A percentile compares a stretch with the other conserved stretches of the same genome.
These are phyloP conservation scores for Dendrocincla tyrannina DNA, from an alignment of 2,797 vertebrate species.

Conservation along the genomic window DNA sequence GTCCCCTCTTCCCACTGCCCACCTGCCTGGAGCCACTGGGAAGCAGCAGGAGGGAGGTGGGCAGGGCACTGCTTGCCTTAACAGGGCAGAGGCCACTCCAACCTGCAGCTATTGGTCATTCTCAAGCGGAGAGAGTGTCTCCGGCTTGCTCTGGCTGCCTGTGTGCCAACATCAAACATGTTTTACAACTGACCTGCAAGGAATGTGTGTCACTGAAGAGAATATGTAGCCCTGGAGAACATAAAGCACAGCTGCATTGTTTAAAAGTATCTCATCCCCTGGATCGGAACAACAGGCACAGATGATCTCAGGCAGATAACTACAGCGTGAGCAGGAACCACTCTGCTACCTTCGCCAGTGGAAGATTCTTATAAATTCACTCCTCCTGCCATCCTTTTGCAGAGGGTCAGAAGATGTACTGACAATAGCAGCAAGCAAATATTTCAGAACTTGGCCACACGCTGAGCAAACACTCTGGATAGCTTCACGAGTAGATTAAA, in stretches of 20 bases:
- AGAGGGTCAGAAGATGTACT: slow-evolving; percentile 70
- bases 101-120: not conserved
- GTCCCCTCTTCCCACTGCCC: not conserved
- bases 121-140: not conserved
- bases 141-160: slow-evolving; percentile 1
- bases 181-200: slow-evolving; percentile 77
- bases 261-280: slow-evolving; percentile 49
- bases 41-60: not conserved
- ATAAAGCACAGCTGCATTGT: slow-evolving; percentile 63
- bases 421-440: slow-evolving; percentile 74
- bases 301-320: slow-evolving; percentile 64
- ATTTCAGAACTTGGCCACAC: slow-evolving; percentile 73
- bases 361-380: slow-evolving; percentile 74
- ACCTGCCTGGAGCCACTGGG: not conserved
- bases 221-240: slow-evolving; percentile 60
- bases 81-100: not conserved
- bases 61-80: not conserved
- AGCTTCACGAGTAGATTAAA: slow-evolving; percentile 69
- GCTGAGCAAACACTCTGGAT: slow-evolving; percentile 71
- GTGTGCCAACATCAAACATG: slow-evolving; percentile 68
- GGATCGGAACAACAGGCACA: not conserved
- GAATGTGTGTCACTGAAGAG: slow-evolving; percentile 76
- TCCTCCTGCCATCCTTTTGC: slow-evolving; percentile 55
- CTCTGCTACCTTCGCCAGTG: slow-evolving; percentile 55
- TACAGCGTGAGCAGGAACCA: slow-evolving; percentile 18